Percentiles rank a stretch among this genome's conserved stretches.
Conservation (phyloP, 2,888 invertebrate species). For the Andrena praecox region DNA sequence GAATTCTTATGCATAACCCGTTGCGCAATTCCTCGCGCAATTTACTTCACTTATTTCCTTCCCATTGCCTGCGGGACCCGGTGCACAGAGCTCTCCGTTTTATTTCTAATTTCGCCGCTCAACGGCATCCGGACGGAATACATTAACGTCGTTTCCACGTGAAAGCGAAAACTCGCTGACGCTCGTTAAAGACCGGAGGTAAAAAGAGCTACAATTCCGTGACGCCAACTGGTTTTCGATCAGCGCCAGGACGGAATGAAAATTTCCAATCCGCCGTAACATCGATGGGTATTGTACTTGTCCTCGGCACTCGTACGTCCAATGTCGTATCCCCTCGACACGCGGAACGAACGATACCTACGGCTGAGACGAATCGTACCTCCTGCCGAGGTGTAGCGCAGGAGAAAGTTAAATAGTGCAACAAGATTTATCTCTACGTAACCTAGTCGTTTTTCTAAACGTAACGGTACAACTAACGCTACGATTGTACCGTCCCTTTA, state of each 20-base stretch:
- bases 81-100: conserved; percentile 1
- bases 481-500: no score
- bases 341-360: neutral
- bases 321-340: neutral
- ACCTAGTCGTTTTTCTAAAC: no score
- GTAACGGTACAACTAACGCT: no score
- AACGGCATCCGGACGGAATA: conserved; percentile 6
- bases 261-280: neutral
- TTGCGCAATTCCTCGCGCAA: conserved; percentile 24
- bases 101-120: conserved; percentile 14
- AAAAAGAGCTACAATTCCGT: neutral
- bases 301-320: neutral
- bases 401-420: neutral
- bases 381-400: neutral
- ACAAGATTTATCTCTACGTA: no score
- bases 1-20: conserved; percentile 25
- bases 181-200: neutral
- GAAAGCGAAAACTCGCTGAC: neutral
- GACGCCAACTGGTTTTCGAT: neutral
- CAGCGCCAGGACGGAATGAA: neutral
- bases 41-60: conserved; percentile 25
- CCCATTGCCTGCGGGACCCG: neutral
- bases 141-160: conserved; percentile 6
- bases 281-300: neutral
- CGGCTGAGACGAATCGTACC: neutral